Evolutionary conservation across 2,888 invertebrate species (phyloP).

Genomic region (Cephalotes varians): DNA sequence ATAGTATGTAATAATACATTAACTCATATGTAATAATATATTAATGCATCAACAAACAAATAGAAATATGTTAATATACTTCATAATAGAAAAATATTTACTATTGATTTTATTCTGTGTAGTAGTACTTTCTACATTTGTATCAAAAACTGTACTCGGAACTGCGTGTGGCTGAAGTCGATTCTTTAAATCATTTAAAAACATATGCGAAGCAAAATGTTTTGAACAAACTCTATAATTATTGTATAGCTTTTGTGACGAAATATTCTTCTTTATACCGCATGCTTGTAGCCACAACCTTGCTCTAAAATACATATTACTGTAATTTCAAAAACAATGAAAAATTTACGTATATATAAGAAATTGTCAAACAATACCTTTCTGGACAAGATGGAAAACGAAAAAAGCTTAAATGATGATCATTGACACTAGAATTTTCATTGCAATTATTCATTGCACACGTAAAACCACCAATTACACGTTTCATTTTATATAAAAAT

Average conservation of each 20-base stretch:
- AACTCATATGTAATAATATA: too few relatives aligned
- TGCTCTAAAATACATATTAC: slow-evolving; percentile 13
- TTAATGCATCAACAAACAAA: too few relatives aligned
- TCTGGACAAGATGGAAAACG: slow-evolving; percentile 1
- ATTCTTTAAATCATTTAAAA: background rate
- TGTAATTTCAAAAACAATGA: slow-evolving; percentile 1
- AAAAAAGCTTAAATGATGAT: slow-evolving; percentile 7
- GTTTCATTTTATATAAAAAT: background rate
- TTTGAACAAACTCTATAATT: slow-evolving; percentile 40
- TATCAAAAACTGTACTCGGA: background rate
- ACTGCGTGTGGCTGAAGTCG: background rate
- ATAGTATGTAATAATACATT: background rate
- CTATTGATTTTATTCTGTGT: background rate
- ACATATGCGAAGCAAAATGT: slow-evolving; percentile 25
- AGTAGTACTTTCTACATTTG: background rate
- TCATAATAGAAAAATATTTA: background rate
- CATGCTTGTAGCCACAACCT: slow-evolving; percentile 9
- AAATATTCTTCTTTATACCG: slow-evolving; percentile 10
- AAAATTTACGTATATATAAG: background rate
- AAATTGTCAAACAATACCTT: background rate
- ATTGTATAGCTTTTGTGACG: background rate
- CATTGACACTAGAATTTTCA: background rate
- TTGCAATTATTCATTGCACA: slow-evolving; percentile 6
- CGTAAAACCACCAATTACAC: background rate
- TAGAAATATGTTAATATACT: background rate